Evolutionary conservation across 2,888 invertebrate species (phyloP).

Genomic region (Pristionchus mayeri): DNA sequence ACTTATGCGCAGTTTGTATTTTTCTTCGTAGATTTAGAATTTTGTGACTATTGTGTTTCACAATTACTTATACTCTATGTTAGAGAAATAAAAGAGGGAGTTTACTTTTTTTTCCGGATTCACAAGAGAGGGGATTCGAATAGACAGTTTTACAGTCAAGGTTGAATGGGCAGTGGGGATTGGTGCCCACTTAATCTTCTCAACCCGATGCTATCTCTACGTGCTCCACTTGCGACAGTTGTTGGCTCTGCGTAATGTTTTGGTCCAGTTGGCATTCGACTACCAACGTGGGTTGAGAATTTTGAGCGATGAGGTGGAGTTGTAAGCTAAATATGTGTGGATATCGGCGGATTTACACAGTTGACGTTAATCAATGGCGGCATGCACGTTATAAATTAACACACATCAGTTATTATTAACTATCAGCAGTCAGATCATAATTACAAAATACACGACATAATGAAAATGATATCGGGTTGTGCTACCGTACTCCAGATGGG

Average conservation of each 20-base stretch:
- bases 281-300: slow-evolving; percentile 18
- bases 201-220: slow-evolving; percentile 15
- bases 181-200: neutral
- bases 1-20: slow-evolving; percentile 39
- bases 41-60: slow-evolving; percentile 31
- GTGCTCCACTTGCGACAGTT: slow-evolving; percentile 22
- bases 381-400: no score
- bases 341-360: no score
- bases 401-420: no score
- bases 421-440: no score
- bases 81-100: slow-evolving; percentile 36
- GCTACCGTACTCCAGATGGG: no score
- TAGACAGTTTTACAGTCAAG: neutral
- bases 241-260: neutral
- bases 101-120: neutral
- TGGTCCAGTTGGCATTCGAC: neutral
- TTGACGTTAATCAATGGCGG: no score
- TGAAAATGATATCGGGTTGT: no score
- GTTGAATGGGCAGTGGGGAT: slow-evolving; percentile 36
- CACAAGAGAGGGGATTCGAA: neutral
- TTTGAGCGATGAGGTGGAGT: no score
- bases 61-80: slow-evolving; percentile 22
- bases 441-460: no score
- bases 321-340: no score
- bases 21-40: neutral